phyloP scores from a whole-genome alignment of 1,140 invertebrate species.

The Drosophila punjabiensis region DNA sequence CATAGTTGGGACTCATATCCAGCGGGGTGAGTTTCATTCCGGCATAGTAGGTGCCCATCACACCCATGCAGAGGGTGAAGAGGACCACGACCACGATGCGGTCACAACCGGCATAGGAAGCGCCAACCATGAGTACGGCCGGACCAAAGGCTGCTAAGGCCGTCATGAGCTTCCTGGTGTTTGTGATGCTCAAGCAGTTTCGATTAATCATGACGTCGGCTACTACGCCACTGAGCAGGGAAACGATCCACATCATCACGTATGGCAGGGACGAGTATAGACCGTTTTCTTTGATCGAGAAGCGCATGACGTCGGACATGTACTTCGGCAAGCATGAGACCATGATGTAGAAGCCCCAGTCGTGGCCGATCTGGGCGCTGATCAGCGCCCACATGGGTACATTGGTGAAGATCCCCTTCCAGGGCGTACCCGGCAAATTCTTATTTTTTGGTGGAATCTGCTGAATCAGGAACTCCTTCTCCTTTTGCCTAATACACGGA shows the following conservation, averaged over 20 bases:
- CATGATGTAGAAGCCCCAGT: constrained; percentile 95
- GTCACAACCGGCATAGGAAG: constrained; percentile 62
- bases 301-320: constrained; percentile 53
- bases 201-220: constrained; percentile 52
- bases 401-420: constrained; percentile 88
- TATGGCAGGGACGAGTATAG: constrained; percentile 63
- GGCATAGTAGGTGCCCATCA: constrained; percentile 90
- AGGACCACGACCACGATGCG: constrained; percentile 27
- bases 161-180: constrained; percentile 21
- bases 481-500: constrained; percentile 89
- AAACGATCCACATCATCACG: constrained; percentile 54
- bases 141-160: constrained; percentile 44
- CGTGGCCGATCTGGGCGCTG: constrained; percentile 89
- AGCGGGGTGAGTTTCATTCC: constrained; percentile 91
- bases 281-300: constrained; percentile 52
- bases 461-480: constrained; percentile 88
- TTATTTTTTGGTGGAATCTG: constrained; percentile 38
- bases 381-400: constrained; percentile 87
- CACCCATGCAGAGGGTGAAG: constrained; percentile 48
- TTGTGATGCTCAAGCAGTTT: constrained; percentile 11
- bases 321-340: constrained; percentile 92
- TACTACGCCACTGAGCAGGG: constrained; percentile 34
- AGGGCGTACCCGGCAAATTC: constrained; percentile 85
- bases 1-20: constrained; percentile 91
- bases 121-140: constrained; percentile 37